phyloP scores from a whole-genome alignment of 2,113 vertebrate genomes.

The Eidolon helvum region DNA sequence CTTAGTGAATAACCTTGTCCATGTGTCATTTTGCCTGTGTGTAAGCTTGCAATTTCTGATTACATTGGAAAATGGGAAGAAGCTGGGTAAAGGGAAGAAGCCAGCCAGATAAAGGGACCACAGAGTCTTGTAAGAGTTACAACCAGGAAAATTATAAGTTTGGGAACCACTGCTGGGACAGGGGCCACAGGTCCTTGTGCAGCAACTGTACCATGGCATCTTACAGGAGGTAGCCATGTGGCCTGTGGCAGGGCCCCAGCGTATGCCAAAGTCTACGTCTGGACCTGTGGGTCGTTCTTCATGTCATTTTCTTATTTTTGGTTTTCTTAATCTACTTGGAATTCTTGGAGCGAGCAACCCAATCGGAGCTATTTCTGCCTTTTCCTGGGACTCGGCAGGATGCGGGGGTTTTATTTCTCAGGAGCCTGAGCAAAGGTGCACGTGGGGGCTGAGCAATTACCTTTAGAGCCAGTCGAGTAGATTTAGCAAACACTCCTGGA shows the following conservation, averaged over 20 bases:
- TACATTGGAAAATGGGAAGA: neutral
- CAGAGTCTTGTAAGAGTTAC: neutral
- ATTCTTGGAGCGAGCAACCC: neutral
- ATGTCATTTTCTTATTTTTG: neutral
- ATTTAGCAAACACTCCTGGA: conserved; percentile 26
- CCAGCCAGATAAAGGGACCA: neutral
- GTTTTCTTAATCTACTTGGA: neutral
- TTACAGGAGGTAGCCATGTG: neutral
- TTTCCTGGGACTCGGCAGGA: neutral
- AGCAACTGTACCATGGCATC: neutral
- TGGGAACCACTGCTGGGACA: neutral
- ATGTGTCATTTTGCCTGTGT: neutral
- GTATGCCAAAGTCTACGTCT: neutral
- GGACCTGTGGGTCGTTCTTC: neutral
- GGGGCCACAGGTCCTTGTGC: neutral
- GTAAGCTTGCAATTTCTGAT: neutral
- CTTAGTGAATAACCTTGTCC: neutral
- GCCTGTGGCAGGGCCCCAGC: neutral
- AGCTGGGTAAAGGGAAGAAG: neutral
- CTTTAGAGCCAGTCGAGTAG: neutral
- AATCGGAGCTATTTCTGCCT: neutral
- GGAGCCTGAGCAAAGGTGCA: neutral
- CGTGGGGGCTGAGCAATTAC: neutral
- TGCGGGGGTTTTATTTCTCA: neutral
- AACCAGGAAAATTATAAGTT: neutral